Evolutionary conservation across 1,140 invertebrate species (phyloP), one percentile per base, ranked within the genome.

Genomic region (Meteorus sp.): DNA sequence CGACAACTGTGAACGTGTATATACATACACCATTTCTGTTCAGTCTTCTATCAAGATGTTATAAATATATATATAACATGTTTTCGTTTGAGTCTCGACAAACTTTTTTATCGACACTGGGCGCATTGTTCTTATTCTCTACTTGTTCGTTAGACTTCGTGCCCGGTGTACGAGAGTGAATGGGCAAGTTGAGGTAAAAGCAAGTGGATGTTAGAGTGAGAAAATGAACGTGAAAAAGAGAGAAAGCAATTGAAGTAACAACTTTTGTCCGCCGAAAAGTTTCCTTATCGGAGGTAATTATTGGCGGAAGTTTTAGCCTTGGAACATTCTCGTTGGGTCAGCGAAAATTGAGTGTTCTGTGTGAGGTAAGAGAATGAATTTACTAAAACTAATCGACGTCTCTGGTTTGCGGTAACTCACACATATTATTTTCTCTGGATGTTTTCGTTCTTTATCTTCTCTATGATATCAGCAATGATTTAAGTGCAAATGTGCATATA

Each of bases 231-330:
- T 33, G 22, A 43, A 31, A 17, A 45, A 25, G 7, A 25, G 15
- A 27, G 39, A 2, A 51, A 15, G 13, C 25, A 47, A 50, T 50
- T 51, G 15, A 45, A 48, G 56, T 56, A 53, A 57, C 48, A 63
- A 63, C 61, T 63, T 60, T 63, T 53, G 48, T 63, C 58, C 58
- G 43, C 29, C 47, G 17, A 43, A 58, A 63, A 63, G 29, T 63
- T 63, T 63, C 56, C 61, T 63, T 63, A 57, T 63, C 57, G 57
- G 27, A 50, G 58, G 58, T 63, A 63, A 63, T 63, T 63, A 63
- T 63, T 53, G 54, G 58, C 17, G 25, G 52, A 63, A 63, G 29
- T 63, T 63, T 63, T 11, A 20, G 27, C 19, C 39, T 13, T 9
- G 27, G 15, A 33, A 19, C 27, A 43, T 43, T 33, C 43, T 29